Conservation (phyloP, 35 echinoderm and acorn worm genomes). For the Stichopus chloronotus region DNA sequence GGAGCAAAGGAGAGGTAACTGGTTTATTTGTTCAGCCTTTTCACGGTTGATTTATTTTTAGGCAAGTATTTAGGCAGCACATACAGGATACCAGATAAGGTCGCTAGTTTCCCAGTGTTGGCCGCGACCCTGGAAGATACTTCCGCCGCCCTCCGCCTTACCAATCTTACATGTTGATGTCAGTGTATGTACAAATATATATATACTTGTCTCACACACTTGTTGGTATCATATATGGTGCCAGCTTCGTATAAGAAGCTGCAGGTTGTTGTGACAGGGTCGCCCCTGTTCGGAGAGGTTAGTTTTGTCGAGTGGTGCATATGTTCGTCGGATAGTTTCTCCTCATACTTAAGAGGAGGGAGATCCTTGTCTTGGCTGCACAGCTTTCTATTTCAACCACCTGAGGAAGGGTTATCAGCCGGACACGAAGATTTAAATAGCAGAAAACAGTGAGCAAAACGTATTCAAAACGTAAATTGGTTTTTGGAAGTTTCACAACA, state of each 20-base stretch:
- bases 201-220: too few species aligned
- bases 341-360: neutral
- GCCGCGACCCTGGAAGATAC: neutral
- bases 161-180: too few species aligned
- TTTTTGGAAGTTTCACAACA: too few species aligned
- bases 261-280: neutral
- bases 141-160: neutral
- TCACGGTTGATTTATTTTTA: conserved; percentile 38
- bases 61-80: neutral
- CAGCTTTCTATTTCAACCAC: too few species aligned
- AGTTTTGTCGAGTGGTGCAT: neutral
- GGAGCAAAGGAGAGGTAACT: neutral
- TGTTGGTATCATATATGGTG: neutral
- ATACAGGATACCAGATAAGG: conserved; percentile 14
- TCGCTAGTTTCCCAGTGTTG: conserved; percentile 5
- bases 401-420: too few species aligned
- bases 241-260: neutral
- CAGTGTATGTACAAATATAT: too few species aligned
- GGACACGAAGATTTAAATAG: too few species aligned
- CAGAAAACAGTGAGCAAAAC: too few species aligned
- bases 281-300: neutral
- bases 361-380: neutral
- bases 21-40: conserved; percentile 41
- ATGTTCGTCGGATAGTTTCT: neutral
- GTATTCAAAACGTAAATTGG: too few species aligned